These are phyloP conservation scores for Bhutanitis thaidina DNA, from an alignment of 2,888 invertebrate species.

Conservation along the genomic window DNA sequence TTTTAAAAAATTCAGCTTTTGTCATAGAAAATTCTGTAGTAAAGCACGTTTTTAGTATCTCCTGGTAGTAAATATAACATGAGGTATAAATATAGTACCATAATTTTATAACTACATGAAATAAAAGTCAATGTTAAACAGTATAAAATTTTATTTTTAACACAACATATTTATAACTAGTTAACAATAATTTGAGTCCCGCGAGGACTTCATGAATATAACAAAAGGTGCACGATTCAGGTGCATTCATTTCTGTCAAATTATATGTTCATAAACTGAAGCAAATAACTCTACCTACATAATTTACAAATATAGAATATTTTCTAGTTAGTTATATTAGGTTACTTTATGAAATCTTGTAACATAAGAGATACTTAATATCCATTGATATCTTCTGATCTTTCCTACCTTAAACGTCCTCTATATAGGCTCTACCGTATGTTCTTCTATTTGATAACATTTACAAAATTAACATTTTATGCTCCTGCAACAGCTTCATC, in stretches of 20 bases:
- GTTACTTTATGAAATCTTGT: constrained; percentile 58
- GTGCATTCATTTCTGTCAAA: not conserved
- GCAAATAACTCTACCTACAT: not conserved
- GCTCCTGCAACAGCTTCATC: constrained; percentile 77
- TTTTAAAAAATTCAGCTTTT: too few relatives aligned
- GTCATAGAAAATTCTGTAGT: too few relatives aligned
- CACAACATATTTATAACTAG: constrained; percentile 63
- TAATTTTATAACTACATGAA: not conserved
- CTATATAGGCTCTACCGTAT: constrained; percentile 72
- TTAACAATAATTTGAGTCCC: constrained; percentile 56
- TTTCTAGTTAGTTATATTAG: not conserved
- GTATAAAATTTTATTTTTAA: constrained; percentile 45
- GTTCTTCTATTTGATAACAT: constrained; percentile 54
- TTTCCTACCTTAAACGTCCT: constrained; percentile 20
- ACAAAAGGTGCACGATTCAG: not conserved
- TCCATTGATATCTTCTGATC: constrained; percentile 37
- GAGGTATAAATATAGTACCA: too few relatives aligned
- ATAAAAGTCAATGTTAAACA: constrained; percentile 25
- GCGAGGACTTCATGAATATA: constrained; percentile 8
- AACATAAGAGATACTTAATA: constrained; percentile 58
- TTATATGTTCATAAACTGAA: not conserved
- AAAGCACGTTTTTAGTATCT: too few relatives aligned
- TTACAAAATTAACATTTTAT: constrained; percentile 45
- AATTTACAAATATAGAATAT: not conserved
- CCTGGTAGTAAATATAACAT: too few relatives aligned